Evolutionary conservation across 2,888 invertebrate genomes (phyloP).

Genomic region (Netelia fuscicornis): DNA sequence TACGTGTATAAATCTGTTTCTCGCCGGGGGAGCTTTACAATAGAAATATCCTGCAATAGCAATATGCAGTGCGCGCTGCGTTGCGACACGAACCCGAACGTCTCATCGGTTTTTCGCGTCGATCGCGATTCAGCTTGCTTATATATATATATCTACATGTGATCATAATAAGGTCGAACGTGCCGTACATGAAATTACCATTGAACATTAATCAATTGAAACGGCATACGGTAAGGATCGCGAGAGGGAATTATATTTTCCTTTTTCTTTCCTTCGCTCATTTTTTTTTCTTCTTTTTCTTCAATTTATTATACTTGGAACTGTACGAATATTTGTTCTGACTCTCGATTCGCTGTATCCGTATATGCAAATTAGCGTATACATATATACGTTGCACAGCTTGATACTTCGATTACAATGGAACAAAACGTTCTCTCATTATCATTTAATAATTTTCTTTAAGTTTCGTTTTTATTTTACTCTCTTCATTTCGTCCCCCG

Average conservation of each 20-base stretch:
- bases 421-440: slow-evolving; percentile 54
- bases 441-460: slow-evolving; percentile 35
- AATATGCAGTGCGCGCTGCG: background rate
- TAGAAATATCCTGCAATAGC: slow-evolving; percentile 42
- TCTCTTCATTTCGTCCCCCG: slow-evolving; percentile 13
- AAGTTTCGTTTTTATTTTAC: background rate
- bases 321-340: slow-evolving; percentile 3
- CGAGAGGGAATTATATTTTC: slow-evolving; percentile 47
- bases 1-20: slow-evolving; percentile 29
- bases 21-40: slow-evolving; percentile 37
- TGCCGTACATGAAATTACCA: slow-evolving; percentile 60
- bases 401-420: slow-evolving; percentile 62
- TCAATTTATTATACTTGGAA: slow-evolving; percentile 6
- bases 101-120: slow-evolving; percentile 51
- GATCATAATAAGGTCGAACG: slow-evolving; percentile 61
- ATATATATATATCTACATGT: slow-evolving; percentile 28
- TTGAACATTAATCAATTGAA: slow-evolving; percentile 69
- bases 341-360: slow-evolving; percentile 23
- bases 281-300: slow-evolving; percentile 2
- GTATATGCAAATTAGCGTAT: slow-evolving; percentile 55
- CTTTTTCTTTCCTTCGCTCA: background rate
- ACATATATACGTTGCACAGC: slow-evolving; percentile 51
- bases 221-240: slow-evolving; percentile 53
- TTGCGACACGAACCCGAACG: slow-evolving; percentile 34
- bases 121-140: slow-evolving; percentile 37